Evolutionary conservation across 2,888 invertebrate genomes (phyloP).

Genomic region (Cantharis lateralis): DNA sequence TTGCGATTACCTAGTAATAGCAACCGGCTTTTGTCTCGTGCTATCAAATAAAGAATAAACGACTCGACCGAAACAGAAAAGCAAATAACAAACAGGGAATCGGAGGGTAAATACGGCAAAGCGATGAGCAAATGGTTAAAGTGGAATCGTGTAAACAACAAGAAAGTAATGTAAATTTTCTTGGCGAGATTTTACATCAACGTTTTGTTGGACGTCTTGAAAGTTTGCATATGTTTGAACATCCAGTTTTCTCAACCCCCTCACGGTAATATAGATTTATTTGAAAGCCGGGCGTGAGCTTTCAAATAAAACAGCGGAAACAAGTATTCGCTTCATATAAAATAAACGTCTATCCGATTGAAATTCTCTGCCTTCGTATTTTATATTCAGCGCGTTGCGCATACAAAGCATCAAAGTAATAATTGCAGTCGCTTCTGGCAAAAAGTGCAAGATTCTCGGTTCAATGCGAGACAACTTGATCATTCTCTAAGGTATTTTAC

Average conservation of each 20-base stretch:
- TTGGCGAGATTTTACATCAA: conserved; percentile 7
- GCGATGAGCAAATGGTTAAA: conserved; percentile 27
- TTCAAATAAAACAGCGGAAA: conserved; percentile 27
- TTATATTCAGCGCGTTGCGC: conserved; percentile 24
- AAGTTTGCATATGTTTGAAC: conserved; percentile 26
- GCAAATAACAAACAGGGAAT: conserved; percentile 21
- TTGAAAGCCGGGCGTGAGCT: conserved; percentile 26
- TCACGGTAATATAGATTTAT: conserved; percentile 24
- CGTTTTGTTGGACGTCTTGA: conserved; percentile 23
- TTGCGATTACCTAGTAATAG: conserved; percentile 32
- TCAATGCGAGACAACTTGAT: conserved; percentile 19
- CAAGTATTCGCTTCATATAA: conserved; percentile 28
- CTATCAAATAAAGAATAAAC: conserved; percentile 29
- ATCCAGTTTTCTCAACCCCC: conserved; percentile 17
- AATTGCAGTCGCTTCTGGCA: conserved; percentile 23
- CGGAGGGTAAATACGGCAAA: conserved; percentile 25
- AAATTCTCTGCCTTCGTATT: conserved; percentile 22
- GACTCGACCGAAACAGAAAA: conserved; percentile 22
- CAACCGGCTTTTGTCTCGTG: conserved; percentile 17
- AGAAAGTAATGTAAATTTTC: conserved; percentile 25
- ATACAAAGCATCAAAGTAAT: conserved; percentile 29
- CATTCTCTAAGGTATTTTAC: conserved; percentile 15
- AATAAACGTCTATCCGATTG: conserved; percentile 27
- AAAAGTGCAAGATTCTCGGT: conserved; percentile 16
- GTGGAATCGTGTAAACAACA: conserved; percentile 25